Conservation (phyloP, 2,797 vertebrate genomes). For the Brotogeris chrysoptera region DNA sequence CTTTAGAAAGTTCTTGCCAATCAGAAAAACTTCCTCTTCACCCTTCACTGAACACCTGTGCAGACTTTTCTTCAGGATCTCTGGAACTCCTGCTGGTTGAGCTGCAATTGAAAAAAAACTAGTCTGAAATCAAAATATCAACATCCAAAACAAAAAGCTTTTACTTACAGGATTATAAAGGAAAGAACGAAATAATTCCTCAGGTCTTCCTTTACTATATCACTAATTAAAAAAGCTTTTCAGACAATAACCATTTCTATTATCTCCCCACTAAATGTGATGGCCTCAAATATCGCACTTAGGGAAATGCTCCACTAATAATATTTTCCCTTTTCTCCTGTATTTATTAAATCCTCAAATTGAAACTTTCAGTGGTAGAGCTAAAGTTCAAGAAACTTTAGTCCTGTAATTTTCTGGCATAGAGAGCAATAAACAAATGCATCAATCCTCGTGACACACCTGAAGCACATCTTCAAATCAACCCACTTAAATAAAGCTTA, state of each 20-base stretch:
- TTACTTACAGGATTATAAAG: background rate
- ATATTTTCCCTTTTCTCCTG: background rate
- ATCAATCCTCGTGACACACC: background rate
- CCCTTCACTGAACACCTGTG: constrained; percentile 93
- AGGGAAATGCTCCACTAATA: background rate
- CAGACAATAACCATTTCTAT: background rate
- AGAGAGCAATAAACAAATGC: background rate
- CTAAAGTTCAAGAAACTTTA: background rate
- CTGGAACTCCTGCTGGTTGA: constrained; percentile 96
- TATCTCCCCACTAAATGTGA: background rate
- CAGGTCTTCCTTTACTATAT: background rate
- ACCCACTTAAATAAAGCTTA: background rate
- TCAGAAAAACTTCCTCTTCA: constrained; percentile 95
- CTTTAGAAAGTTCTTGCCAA: constrained; percentile 99
- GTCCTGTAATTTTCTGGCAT: background rate
- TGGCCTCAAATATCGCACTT: background rate
- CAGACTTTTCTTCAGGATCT: constrained; percentile 98
- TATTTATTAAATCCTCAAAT: background rate
- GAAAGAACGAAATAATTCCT: background rate
- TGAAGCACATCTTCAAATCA: background rate
- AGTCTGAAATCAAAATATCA: background rate
- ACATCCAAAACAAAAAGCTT: background rate
- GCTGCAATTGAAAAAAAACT: constrained; percentile 76
- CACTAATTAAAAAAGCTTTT: background rate
- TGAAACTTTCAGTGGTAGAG: background rate